phyloP scores from a whole-genome alignment of 2,888 invertebrate species.

The Cecidostiba fungosa region DNA sequence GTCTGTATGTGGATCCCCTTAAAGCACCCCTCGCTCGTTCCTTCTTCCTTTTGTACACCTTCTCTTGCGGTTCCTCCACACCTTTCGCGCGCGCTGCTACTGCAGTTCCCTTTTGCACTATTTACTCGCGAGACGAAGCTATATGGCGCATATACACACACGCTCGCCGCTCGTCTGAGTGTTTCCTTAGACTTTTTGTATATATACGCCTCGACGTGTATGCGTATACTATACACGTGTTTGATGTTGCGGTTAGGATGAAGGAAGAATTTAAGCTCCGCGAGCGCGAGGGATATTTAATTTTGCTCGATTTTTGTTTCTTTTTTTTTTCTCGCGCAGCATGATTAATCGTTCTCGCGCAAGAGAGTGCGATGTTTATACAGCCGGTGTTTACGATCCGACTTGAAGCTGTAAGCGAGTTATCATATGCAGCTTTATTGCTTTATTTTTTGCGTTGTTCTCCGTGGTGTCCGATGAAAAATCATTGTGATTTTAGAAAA shows the following conservation, averaged over 20 bases:
- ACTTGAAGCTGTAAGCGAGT: not conserved
- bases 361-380: not conserved
- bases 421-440: not conserved
- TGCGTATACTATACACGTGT: not conserved
- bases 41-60: conserved; percentile 21
- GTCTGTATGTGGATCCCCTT: conserved; percentile 25
- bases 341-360: not conserved
- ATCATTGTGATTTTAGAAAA: too few relatives aligned
- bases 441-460: not conserved
- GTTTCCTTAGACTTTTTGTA: not conserved
- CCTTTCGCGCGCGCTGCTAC: not conserved
- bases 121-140: conserved; percentile 37
- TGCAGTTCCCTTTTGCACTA: conserved; percentile 21
- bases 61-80: not conserved
- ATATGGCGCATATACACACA: not conserved
- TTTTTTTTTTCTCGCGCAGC: not conserved
- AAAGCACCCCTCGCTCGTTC: not conserved
- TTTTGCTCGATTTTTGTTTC: not conserved
- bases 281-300: not conserved
- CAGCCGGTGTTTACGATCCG: not conserved
- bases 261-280: not conserved
- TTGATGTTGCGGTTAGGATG: not conserved
- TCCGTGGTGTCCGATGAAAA: too few relatives aligned
- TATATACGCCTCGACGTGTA: not conserved
- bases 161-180: not conserved